A percentile compares a stretch with the other conserved stretches of the same genome.
Evolutionary conservation across 2,113 vertebrate species (phyloP).

Genomic region (Spilogale gracilis): DNA sequence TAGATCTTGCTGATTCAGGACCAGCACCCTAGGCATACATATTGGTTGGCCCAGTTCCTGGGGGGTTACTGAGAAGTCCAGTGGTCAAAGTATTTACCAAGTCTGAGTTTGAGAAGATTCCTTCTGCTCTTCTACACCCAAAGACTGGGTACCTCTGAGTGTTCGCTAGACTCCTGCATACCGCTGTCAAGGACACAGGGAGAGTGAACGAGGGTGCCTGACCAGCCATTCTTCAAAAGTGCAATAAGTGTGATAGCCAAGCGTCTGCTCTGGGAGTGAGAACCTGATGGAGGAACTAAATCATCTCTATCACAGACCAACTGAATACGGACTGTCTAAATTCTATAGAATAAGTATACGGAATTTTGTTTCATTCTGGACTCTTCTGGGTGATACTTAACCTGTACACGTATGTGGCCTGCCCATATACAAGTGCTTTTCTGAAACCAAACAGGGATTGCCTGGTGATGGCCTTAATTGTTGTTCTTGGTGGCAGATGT

Average conservation of each 20-base stretch:
- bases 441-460: not conserved
- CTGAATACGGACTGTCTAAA: not conserved
- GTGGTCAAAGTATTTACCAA: not conserved
- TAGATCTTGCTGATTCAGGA: not conserved
- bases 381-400: not conserved
- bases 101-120: not conserved
- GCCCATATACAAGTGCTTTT: not conserved
- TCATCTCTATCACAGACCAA: not conserved
- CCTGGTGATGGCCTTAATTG: not conserved
- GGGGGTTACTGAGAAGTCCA: not conserved
- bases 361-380: constrained; percentile 2
- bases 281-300: not conserved
- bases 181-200: not conserved
- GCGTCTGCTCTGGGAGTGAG: not conserved
- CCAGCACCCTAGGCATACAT: not conserved
- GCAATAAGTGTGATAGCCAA: not conserved
- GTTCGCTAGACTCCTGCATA: not conserved
- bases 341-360: not conserved
- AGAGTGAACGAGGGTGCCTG: not conserved
- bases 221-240: not conserved
- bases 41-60: not conserved
- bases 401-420: not conserved
- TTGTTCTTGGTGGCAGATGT: not conserved
- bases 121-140: not conserved
- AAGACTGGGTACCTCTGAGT: not conserved